Evolutionary conservation across 2,797 vertebrate species (phyloP).

Genomic region (Pygocentrus nattereri): DNA sequence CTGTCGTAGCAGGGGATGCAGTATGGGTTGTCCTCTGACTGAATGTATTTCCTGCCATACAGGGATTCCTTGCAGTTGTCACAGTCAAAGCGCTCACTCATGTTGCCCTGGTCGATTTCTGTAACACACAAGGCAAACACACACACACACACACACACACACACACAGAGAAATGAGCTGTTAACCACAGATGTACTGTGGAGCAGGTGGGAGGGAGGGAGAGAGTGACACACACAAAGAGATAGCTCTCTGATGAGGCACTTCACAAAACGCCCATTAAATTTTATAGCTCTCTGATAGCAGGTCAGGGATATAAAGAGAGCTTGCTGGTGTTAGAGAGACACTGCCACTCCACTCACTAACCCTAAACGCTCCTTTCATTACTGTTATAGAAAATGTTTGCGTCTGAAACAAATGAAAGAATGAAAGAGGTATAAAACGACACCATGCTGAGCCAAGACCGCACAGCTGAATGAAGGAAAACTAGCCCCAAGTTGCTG

Average conservation of each 20-base stretch:
- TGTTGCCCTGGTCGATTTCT: slow-evolving; percentile 68
- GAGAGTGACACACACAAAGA: slow-evolving; percentile 25
- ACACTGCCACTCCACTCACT: slow-evolving; percentile 18
- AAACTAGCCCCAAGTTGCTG: slow-evolving; percentile 5
- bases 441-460: slow-evolving; percentile 2
- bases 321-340: slow-evolving; percentile 41
- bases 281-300: slow-evolving; percentile 69
- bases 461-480: slow-evolving; percentile 25
- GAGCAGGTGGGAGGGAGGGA: slow-evolving; percentile 34
- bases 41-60: slow-evolving; percentile 98
- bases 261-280: slow-evolving; percentile 61
- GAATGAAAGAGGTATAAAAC: slow-evolving; percentile 26
- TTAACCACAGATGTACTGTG: slow-evolving; percentile 58
- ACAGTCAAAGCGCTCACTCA: slow-evolving; percentile 97
- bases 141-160: slow-evolving; percentile 39
- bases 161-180: slow-evolving; percentile 31
- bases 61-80: slow-evolving; percentile 96
- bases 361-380: slow-evolving; percentile 10
- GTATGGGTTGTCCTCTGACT: slow-evolving; percentile 91
- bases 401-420: slow-evolving; percentile 29
- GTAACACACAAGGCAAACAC: slow-evolving; percentile 42
- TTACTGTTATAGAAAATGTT: background rate
- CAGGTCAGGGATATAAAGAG: slow-evolving; percentile 36
- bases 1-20: slow-evolving; percentile 97
- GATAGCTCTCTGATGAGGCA: slow-evolving; percentile 48